Evolutionary conservation across 2,797 vertebrate species (phyloP), one percentile per base, ranked within the genome.

Genomic region (Vireo griseus): DNA sequence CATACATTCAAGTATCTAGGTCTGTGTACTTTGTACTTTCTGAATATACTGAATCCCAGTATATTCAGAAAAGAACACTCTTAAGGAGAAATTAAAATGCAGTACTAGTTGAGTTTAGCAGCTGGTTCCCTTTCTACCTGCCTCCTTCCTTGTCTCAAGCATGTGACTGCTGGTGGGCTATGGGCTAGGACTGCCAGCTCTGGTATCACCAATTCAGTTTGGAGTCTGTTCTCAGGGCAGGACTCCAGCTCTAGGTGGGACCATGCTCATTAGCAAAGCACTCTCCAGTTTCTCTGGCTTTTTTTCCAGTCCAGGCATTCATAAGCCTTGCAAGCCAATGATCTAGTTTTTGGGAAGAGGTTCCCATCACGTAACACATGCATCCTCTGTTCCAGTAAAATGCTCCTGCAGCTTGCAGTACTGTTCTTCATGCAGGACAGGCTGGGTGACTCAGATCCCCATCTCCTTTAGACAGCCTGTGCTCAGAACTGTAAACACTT

Each of bases 121-220:
- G 21, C 6, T 21, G 7, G 6, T 35, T 93, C 59, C 17, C 59
- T 55, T 65, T 62, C 76, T 44, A 18, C 48, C 55, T 4, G 2
- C 16, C 37, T 75, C 26, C 24, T 39, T 83, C 29, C 55, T 51
- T 51, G 33, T 17, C n/a, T 42, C 18, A 16, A 15, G 13, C 0
- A 1, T 20, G 35, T 2, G 1, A 61, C 54, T 61, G 39, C 28
- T n/a, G 31, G 40, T 31, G 62, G 52, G 48, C 33, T n/a, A 17
- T 1, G 1, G 24, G 42, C 29, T n/a, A 28, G 39, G 42, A 16
- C 47, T 79, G 29, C 35, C n/a, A 71, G 48, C 44, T 57, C 51
- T 0, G 1, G 24, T 5, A 86, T 6, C 35, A n/a, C 40, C 1
- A 0, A 10, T 40, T 5, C 1, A 0, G 17, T 68, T 40, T 6